These are phyloP conservation scores for Phoxinus dragarum DNA, from an alignment of 2,797 vertebrate genomes.

Conservation along the genomic window DNA sequence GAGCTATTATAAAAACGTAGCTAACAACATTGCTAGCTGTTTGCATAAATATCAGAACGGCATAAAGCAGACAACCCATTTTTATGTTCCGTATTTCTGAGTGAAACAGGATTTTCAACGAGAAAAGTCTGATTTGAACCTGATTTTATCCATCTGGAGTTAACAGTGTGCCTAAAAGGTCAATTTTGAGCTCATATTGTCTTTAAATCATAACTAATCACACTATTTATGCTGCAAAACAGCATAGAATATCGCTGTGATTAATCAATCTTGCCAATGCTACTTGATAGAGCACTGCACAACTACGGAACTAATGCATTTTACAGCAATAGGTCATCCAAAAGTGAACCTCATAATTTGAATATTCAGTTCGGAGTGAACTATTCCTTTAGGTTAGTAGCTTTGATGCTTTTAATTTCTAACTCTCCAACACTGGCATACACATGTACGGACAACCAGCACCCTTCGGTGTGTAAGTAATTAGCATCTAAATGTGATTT, in stretches of 20 bases:
- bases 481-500: slow-evolving; percentile 39
- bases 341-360: neutral
- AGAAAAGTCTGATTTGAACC: neutral
- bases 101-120: neutral
- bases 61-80: neutral
- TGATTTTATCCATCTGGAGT: neutral
- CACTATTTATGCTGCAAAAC: too few species aligned
- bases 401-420: neutral
- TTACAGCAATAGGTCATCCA: neutral
- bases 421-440: neutral
- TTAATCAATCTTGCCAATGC: too few species aligned
- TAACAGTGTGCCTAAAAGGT: neutral
- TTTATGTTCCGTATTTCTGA: neutral
- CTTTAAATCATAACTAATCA: neutral
- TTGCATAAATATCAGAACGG: neutral
- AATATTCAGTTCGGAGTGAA: neutral
- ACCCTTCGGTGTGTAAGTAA: slow-evolving; percentile 24
- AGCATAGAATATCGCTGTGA: too few species aligned
- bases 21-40: neutral
- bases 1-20: neutral
- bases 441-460: neutral
- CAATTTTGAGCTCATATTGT: neutral
- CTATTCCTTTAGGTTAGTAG: neutral
- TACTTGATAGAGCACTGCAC: too few species aligned
- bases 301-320: too few species aligned